These are phyloP conservation scores for Phylloscopus whistleri DNA, from an alignment of 2,113 vertebrate species.

Conservation along the genomic window DNA sequence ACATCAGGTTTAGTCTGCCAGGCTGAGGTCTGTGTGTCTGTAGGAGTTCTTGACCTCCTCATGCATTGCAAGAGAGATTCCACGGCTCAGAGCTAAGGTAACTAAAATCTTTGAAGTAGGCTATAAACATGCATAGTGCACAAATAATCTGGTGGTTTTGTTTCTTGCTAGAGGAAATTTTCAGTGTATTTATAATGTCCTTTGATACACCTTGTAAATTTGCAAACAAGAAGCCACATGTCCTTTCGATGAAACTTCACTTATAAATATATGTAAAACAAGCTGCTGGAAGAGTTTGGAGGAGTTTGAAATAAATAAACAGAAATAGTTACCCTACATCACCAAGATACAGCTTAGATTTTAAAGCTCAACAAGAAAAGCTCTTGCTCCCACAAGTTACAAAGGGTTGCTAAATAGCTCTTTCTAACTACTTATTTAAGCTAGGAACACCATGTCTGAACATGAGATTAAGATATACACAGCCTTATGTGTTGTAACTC, in stretches of 20 bases:
- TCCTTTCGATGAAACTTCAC: conserved; percentile 54
- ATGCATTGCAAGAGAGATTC: conserved; percentile 10
- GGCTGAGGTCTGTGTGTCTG: not conserved
- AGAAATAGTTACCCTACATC: not conserved
- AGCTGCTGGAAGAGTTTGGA: conserved; percentile 31
- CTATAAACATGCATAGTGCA: conserved; percentile 29
- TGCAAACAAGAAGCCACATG: conserved; percentile 58
- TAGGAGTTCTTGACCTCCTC: not conserved
- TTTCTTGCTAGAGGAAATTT: conserved; percentile 53
- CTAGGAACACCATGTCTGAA: not conserved
- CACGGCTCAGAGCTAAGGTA: conserved; percentile 5
- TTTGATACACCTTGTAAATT: conserved; percentile 64
- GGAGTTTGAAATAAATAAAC: conserved; percentile 53
- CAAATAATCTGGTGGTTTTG: conserved; percentile 16
- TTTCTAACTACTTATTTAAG: conserved; percentile 14
- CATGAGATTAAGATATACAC: not conserved
- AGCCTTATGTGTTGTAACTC: not conserved
- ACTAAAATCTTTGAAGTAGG: conserved; percentile 51
- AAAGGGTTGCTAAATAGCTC: not conserved
- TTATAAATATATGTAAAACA: conserved; percentile 53
- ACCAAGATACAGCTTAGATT: not conserved
- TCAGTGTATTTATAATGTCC: conserved; percentile 49
- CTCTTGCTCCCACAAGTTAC: not conserved
- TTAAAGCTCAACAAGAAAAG: not conserved
- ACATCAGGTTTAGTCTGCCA: not conserved